Base-by-base conservation (phyloP, 2,113 vertebrate species). In the Stegostoma tigrinum region DNA sequence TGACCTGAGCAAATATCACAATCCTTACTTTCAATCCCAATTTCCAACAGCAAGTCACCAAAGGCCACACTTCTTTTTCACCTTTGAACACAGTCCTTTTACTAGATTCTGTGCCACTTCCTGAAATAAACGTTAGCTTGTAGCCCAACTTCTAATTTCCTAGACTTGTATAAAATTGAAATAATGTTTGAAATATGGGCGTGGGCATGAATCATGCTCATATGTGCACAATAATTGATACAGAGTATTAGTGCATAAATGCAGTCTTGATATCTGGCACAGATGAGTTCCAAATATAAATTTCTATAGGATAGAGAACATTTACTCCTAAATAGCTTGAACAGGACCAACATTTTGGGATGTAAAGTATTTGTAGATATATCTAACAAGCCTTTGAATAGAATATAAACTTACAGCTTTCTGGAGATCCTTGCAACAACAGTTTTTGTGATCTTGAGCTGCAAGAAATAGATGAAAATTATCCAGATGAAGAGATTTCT, bases 341-440 rank as follows among this genome's bases (percentile, higher is more conserved):
- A 94, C 24, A n/a, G 17, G 67, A n/a, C 1, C 8, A 72, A 94
- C 6, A 48, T 48, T 30, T 27, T 21, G 6, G 67, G 66, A 7
- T 52, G 30, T 27, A 72, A 95, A 91, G 38, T 48, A 34, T 70
- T 94, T 95, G 24, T 95, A 48, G 72, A 72, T 34, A 42, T 8
- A 94, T 15, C 34, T 61, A 2, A 68, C 68, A 48, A 95, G 24
- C 30, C 30, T 75, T 48, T 95, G 68, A 95, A 34, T 45, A 75
- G 67, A 72, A 72, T 42, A 34, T 17, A 72, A 72, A 95, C 94
- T 95, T 72, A 95, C 94, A 72, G 67, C 70, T 72, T 72, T 72
- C 34, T 95, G 94, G 72, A 95, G 67, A 30, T 72, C 68, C 72
- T 27, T 48, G 94, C 94, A 95, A 95, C 94, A 95, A 34, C 94